A percentile compares a stretch with the other conserved stretches of the same genome.
phyloP scores from a whole-genome alignment of 2,113 vertebrate species.

The Trematocara variabile region DNA sequence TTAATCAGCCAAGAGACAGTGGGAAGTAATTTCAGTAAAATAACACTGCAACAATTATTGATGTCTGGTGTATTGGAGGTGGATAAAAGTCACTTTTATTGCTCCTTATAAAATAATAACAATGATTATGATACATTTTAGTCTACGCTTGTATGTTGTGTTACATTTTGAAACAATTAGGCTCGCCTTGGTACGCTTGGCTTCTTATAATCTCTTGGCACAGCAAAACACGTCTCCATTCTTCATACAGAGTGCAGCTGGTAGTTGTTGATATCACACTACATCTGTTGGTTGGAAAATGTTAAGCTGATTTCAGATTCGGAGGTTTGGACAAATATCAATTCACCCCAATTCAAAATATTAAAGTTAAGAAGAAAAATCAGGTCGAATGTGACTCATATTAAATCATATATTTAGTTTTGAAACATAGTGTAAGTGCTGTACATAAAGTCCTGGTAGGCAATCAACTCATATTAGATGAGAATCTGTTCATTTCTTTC shows the following conservation, averaged over 20 bases:
- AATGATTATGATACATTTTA: not conserved
- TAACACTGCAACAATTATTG: not conserved
- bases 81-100: not conserved
- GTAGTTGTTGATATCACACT: not conserved
- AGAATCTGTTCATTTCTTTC: not conserved
- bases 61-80: not conserved
- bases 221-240: not conserved
- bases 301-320: not conserved
- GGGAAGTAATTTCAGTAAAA: not conserved
- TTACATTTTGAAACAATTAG: not conserved
- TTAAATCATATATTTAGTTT: not conserved
- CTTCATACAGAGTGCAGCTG: not conserved
- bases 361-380: not conserved
- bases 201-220: not conserved
- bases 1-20: not conserved
- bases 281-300: not conserved
- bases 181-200: rapidly evolving
- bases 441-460: not conserved
- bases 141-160: not conserved
- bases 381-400: rapidly evolving
- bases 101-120: not conserved
- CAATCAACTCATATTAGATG: not conserved
- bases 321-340: not conserved
- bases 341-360: not conserved
- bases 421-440: not conserved